Evolutionary conservation across 2,113 vertebrate genomes (phyloP).

Genomic region (Chaetodon trifascialis): DNA sequence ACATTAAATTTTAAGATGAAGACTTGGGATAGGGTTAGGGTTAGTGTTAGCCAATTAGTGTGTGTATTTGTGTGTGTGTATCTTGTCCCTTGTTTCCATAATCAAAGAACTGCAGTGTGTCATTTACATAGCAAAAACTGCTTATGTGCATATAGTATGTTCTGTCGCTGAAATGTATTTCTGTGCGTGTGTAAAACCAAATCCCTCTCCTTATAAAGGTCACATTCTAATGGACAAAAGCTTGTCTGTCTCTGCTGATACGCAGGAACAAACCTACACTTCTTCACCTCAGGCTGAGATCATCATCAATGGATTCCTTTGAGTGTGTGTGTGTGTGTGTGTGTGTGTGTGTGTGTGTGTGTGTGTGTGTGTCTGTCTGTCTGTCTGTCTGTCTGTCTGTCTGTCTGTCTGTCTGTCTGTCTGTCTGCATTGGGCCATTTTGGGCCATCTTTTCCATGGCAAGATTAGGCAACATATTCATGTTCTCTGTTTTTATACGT

Average conservation of each 20-base stretch:
- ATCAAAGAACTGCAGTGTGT: constrained; percentile 24
- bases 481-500: neutral
- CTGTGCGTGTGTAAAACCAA: constrained; percentile 23
- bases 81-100: constrained; percentile 15
- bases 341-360: too few relatives aligned
- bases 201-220: constrained; percentile 49
- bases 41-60: too few relatives aligned
- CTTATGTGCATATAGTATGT: neutral
- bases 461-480: too few relatives aligned
- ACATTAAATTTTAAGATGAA: too few relatives aligned
- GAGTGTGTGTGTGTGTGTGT: neutral
- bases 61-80: neutral
- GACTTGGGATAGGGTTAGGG: too few relatives aligned
- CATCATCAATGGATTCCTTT: constrained; percentile 46
- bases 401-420: too few relatives aligned
- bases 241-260: constrained; percentile 40
- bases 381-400: too few relatives aligned
- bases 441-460: neutral
- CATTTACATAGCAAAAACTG: constrained; percentile 34
- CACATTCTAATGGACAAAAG: constrained; percentile 64
- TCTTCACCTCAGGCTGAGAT: constrained; percentile 35
- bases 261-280: constrained; percentile 29
- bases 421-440: neutral
- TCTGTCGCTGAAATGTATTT: neutral
- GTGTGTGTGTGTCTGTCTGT: too few relatives aligned